Evolutionary conservation across 2,113 vertebrate species (phyloP), one percentile per base, ranked within the genome.

Genomic region (Falco punctatus): DNA sequence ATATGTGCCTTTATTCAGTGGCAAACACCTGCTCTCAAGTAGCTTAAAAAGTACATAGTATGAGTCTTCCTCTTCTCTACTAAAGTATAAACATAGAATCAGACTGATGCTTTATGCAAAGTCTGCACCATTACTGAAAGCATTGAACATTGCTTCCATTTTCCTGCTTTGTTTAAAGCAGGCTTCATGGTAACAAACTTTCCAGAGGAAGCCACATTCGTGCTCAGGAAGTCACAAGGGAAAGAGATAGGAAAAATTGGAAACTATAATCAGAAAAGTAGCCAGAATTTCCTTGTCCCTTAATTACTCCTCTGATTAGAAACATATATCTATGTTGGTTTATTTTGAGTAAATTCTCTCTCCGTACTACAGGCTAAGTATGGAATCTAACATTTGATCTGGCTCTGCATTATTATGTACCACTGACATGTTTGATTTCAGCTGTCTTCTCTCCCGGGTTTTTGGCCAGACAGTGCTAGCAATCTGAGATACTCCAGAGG

Each of bases 401-500:
- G 48, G 35, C 40, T 79, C 24, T 48, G 23, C 14, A 15, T 55
- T 81, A 40, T 35, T 42, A 38, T 11, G 13, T 33, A 51, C 67
- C 27, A 42, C 5, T 67, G 61, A 44, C 32, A 51, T 44, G 40
- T 44, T 58, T 79, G 19, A 52, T 70, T 88, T 71, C 62, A 88
- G 49, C 19, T 9, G 5, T 69, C 62, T 44, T 65, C 65, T 46
- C 64, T 51, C 75, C 24, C 10, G 44, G 21, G 48, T 57, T 74
- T 73, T 65, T 58, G 81, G 42, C 85, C 89, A 96, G 93, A 94
- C 86, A 94, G 81, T 27, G 51, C 27, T 38, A 67, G 87, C 77
- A 94, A 97, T 38, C 21, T 44, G 65, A 97, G 96, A 94, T 92
- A 85, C 96, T 94, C 94, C 17, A 88, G 91, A 96, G 95, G 13